Percentiles rank a stretch among this genome's conserved stretches.
These are phyloP conservation scores for Caenorhabditis drosophilae DNA, from an alignment of 2,888 invertebrate species.

Conservation along the genomic window DNA sequence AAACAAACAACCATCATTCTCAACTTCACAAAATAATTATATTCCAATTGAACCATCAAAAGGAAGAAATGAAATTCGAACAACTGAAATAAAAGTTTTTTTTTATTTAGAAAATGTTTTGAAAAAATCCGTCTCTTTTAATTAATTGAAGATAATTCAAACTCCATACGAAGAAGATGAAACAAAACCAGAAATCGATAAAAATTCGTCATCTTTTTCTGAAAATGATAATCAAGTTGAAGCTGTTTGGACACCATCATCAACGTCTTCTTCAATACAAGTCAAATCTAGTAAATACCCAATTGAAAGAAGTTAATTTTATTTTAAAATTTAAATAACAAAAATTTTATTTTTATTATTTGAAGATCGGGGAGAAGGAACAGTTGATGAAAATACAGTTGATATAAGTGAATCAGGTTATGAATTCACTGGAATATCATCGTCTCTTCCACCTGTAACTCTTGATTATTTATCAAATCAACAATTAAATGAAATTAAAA, in stretches of 20 bases:
- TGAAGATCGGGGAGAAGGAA: slow-evolving; percentile 4
- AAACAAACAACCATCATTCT: background rate
- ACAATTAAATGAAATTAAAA: background rate
- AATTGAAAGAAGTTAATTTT: background rate
- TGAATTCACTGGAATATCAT: slow-evolving; percentile 8
- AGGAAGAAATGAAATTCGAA: background rate
- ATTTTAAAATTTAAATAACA: background rate
- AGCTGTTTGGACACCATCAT: background rate
- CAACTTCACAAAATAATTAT: background rate
- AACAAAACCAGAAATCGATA: background rate
- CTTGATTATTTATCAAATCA: slow-evolving; percentile 7
- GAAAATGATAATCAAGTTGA: background rate
- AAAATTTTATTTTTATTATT: background rate
- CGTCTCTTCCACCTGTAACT: slow-evolving; percentile 7
- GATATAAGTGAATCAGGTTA: slow-evolving; percentile 22
- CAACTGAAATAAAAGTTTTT: slow-evolving; percentile 3
- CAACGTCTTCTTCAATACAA: background rate
- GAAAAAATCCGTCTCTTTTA: background rate
- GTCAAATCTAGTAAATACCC: background rate
- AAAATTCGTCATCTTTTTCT: background rate
- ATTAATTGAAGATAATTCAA: background rate
- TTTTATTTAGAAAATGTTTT: background rate
- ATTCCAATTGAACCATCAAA: background rate
- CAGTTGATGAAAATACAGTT: background rate
- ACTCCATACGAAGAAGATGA: slow-evolving; percentile 1